Evolutionary conservation across 2,797 vertebrate species (phyloP).

Genomic region (Poecilia picta): DNA sequence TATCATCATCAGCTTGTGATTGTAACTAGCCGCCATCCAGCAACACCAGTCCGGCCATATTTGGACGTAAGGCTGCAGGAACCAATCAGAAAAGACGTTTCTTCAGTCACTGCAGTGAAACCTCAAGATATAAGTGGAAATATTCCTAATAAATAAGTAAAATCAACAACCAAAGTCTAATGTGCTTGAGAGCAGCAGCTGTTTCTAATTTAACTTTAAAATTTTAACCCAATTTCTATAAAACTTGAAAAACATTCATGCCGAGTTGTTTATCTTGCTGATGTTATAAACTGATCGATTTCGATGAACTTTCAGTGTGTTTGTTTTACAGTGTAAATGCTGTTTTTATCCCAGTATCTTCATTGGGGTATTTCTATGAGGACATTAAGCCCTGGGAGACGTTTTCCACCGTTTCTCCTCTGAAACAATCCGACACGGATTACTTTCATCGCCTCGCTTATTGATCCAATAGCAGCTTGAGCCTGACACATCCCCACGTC

Average conservation of each 20-base stretch:
- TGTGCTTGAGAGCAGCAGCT: no score
- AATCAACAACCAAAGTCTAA: not conserved
- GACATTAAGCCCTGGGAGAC: not conserved
- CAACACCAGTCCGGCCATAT: not conserved
- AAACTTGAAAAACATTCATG: not conserved
- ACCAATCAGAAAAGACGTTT: not conserved
- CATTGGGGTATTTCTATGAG: not conserved
- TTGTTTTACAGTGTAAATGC: not conserved
- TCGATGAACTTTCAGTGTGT: not conserved
- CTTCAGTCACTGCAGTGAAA: not conserved
- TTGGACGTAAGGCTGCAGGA: not conserved
- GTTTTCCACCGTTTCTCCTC: not conserved
- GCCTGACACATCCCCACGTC: constrained; percentile 8
- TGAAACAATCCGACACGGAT: not conserved
- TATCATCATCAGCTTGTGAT: not conserved
- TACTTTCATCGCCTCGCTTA: not conserved
- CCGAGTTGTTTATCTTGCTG: not conserved
- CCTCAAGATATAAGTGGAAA: not conserved
- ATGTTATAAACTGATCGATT: not conserved
- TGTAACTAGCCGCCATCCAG: not conserved
- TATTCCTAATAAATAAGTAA: not conserved
- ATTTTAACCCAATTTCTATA: not conserved
- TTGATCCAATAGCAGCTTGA: constrained; percentile 13
- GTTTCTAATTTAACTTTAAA: not conserved
- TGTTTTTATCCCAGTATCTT: not conserved